Evolutionary conservation across 1,140 invertebrate species (phyloP), one percentile per base, ranked within the genome.

Genomic region (Ceratina japonica): DNA sequence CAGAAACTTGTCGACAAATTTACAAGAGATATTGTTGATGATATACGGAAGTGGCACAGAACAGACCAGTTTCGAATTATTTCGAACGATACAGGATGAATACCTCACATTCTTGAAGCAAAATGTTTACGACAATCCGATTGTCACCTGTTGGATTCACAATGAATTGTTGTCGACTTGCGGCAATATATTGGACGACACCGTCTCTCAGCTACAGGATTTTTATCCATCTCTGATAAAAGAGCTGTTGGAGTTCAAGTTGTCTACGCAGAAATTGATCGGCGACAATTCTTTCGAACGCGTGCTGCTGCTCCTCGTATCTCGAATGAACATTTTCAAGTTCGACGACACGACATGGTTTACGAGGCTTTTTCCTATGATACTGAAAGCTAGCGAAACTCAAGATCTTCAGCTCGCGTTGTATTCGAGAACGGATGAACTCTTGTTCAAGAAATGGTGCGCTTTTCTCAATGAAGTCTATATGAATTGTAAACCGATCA

Each of bases 301-400:
- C 58, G 18, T 87, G 13, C 69, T 91, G 13, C 69, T 91, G n/a
- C 87, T 87, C 56, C 82, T 91, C 75, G 86, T 92, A 69, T 91
- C 90, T 51, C 89, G 86, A 87, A 70, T 91, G 63, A 78, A 89
- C 24, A 15, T 91, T 44, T 78, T 78, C 22, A 80, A 88, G 27
- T 64, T 63, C 8, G 81, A 87, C 52, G 83, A 87, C 73, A 68
- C 85, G 56, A 71, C 89, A 58, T 63, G 89, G 51, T 44, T 85
- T 4, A 54, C 37, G 31, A 89, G 78, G 85, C 44, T 90, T 31
- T 91, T 72, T 85, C 87, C 89, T 49, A 59, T 51, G 1, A 37
- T 91, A 13, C 81, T 85, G 1, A 83, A 86, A 71, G 63, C 51
- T 8, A 79, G 71, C 62, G 70, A 87, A 73, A 70, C 72, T 61